These are phyloP conservation scores for Rhipidura dahli DNA, from an alignment of 2,113 vertebrate species.

Conservation along the genomic window DNA sequence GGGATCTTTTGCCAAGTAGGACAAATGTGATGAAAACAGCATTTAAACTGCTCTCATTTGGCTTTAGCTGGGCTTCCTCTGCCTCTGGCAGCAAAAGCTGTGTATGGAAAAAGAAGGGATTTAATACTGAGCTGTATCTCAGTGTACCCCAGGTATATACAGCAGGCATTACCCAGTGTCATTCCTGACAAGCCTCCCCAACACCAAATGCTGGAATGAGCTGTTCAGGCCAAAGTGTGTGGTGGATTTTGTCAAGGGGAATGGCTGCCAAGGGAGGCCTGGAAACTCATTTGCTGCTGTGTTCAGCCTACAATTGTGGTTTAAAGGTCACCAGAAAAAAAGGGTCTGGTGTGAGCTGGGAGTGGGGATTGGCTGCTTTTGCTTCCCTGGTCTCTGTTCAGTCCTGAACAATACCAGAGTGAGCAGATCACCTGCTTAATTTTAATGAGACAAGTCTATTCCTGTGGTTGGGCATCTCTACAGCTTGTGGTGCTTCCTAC, in stretches of 20 bases:
- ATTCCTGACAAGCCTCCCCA: not conserved
- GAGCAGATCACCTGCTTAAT: not conserved
- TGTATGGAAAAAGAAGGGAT: not conserved
- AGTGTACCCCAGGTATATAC: not conserved
- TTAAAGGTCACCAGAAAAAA: not conserved
- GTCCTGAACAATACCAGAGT: not conserved
- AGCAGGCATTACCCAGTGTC: not conserved
- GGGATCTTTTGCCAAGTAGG: not conserved
- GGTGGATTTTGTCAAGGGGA: slow-evolving; percentile 14
- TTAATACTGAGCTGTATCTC: not conserved
- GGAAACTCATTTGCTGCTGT: not conserved
- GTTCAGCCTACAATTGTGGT: not conserved
- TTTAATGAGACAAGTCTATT: not conserved
- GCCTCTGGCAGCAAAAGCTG: not conserved
- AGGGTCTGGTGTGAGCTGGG: not conserved
- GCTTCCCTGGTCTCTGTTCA: not conserved
- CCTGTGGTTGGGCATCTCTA: not conserved
- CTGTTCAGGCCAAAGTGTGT: not conserved
- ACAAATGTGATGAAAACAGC: not conserved
- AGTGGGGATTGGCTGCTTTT: not conserved
- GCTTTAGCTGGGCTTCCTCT: not conserved
- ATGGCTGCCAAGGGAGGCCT: not conserved
- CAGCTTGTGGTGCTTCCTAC: not conserved
- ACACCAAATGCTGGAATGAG: not conserved
- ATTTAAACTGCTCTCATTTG: not conserved